phyloP scores from a whole-genome alignment of 2,113 vertebrate species.

The Xenopus laevis region DNA sequence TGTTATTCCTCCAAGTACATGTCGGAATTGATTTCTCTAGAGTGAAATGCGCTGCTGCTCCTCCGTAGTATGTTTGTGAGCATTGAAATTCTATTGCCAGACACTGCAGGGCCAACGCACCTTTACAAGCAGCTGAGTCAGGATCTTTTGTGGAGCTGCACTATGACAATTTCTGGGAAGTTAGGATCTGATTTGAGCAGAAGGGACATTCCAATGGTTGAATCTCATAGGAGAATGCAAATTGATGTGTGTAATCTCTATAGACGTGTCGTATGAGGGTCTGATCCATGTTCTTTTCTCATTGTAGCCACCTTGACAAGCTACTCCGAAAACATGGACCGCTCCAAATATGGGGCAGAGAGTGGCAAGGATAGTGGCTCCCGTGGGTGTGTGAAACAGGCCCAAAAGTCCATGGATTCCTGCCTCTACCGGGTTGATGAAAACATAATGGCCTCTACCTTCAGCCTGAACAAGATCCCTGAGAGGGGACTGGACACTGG shows the following conservation, averaged over 20 bases:
- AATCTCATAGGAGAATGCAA: background rate
- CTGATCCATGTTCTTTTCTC: slow-evolving; percentile 17
- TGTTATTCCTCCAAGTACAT: slow-evolving; percentile 28
- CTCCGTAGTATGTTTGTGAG: background rate
- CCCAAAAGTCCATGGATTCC: slow-evolving; percentile 95
- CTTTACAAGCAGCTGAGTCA: background rate
- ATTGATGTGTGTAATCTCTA: background rate
- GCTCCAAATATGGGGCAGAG: slow-evolving; percentile 83
- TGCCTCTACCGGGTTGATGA: slow-evolving; percentile 94
- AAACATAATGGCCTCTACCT: slow-evolving; percentile 95
- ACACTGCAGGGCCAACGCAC: slow-evolving; percentile 4
- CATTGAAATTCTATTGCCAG: background rate
- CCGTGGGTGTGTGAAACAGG: slow-evolving; percentile 87
- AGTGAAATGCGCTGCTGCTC: background rate
- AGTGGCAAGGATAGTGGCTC: slow-evolving; percentile 73
- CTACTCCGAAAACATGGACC: slow-evolving; percentile 93
- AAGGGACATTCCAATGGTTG: background rate
- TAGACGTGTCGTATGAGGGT: background rate
- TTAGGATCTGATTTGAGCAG: background rate
- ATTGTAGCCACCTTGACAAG: slow-evolving; percentile 88
- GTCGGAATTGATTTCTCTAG: background rate
- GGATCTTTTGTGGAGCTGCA: background rate
- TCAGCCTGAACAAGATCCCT: slow-evolving; percentile 96
- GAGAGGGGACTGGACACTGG: slow-evolving; percentile 89
- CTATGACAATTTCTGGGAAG: background rate